Percentiles rank a stretch among this genome's conserved stretches.
Evolutionary conservation across 2,797 vertebrate species (phyloP).

Genomic region (Picus viridis): DNA sequence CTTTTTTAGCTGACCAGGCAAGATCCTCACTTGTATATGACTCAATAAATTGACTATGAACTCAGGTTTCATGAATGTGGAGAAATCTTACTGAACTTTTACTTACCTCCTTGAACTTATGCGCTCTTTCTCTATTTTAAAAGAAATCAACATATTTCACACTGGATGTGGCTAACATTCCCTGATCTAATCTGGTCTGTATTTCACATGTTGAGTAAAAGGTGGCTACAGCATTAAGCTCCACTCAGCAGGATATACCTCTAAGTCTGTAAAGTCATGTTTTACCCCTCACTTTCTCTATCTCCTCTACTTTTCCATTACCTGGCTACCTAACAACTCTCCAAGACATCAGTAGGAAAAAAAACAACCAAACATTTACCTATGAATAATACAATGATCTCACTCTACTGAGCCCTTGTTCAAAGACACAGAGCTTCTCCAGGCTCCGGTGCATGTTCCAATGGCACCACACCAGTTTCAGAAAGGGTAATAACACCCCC

Average conservation of each 20-base stretch:
- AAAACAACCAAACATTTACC: fast-evolving
- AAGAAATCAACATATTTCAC: constrained; percentile 38
- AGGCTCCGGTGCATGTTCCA: not conserved
- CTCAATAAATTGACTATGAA: constrained; percentile 43
- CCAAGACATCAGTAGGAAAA: not conserved
- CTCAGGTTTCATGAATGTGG: constrained; percentile 51
- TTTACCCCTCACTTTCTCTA: not conserved
- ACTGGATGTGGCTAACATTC: constrained; percentile 31
- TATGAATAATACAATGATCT: not conserved
- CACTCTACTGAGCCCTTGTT: not conserved
- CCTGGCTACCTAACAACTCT: not conserved
- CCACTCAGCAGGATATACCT: not conserved
- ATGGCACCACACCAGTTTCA: not conserved
- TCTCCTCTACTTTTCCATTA: not conserved
- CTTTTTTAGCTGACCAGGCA: constrained; percentile 11
- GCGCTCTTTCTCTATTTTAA: constrained; percentile 25
- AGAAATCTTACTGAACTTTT: constrained; percentile 67
- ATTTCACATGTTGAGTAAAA: not conserved
- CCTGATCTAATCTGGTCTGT: constrained; percentile 31
- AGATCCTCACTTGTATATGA: constrained; percentile 49
- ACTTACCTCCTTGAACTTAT: constrained; percentile 60
- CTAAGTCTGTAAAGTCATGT: not conserved
- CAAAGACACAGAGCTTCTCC: not conserved
- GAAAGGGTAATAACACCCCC: not conserved
- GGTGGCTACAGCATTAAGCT: not conserved